Evolutionary conservation across 2,797 vertebrate species (phyloP).

Genomic region (Lagodon rhomboides): DNA sequence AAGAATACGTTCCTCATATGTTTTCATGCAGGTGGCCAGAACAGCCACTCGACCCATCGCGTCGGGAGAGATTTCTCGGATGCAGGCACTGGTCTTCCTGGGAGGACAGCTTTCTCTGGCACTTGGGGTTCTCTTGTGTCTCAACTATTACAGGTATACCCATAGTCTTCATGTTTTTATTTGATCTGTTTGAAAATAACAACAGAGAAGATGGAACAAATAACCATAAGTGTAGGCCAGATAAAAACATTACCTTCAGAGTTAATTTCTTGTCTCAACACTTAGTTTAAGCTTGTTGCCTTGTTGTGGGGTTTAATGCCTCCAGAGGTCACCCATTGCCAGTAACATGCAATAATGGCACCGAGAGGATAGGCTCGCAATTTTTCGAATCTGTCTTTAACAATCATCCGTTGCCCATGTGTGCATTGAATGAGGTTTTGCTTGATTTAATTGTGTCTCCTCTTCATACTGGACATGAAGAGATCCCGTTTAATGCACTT

Average conservation of each 20-base stretch:
- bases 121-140: constrained; percentile 91
- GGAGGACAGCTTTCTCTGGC: constrained; percentile 94
- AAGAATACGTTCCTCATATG: neutral
- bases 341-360: neutral
- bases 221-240: neutral
- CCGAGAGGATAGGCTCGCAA: neutral
- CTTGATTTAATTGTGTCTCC: neutral
- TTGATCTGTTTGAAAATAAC: neutral
- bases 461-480: neutral
- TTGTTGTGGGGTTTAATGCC: neutral
- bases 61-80: constrained; percentile 90
- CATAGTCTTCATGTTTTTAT: neutral
- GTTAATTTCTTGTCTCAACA: neutral
- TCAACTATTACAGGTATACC: constrained; percentile 96
- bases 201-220: neutral
- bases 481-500: neutral
- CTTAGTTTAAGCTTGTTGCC: neutral
- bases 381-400: neutral
- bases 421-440: neutral
- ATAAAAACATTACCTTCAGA: neutral
- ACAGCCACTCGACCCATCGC: constrained; percentile 94
- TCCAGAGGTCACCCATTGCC: neutral
- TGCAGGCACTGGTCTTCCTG: constrained; percentile 91
- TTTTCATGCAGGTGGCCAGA: constrained; percentile 88
- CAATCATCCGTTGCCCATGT: neutral